phyloP scores from a whole-genome alignment of 2,113 vertebrate species.

The Gasterosteus nipponicus region DNA sequence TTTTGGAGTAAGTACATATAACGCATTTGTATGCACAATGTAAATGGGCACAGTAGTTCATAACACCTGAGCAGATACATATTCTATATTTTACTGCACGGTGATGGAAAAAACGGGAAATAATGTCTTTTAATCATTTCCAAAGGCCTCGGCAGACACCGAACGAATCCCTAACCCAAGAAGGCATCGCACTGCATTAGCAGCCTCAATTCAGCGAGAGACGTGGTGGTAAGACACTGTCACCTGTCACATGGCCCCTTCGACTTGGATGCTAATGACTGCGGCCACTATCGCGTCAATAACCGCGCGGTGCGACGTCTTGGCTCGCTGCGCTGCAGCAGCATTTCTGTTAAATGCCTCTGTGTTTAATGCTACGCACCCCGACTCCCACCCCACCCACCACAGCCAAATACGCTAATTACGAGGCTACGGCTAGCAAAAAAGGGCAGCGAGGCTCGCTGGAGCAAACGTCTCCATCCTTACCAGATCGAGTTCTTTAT shows the following conservation, averaged over 20 bases:
- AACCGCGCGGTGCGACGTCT: not conserved
- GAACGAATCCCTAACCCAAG: too few relatives aligned
- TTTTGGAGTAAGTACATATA: too few relatives aligned
- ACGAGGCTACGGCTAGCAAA: slow-evolving; percentile 38
- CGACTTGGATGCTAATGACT: slow-evolving; percentile 57
- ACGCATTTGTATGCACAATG: too few relatives aligned
- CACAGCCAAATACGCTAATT: slow-evolving; percentile 68
- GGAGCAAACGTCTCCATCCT: slow-evolving; percentile 66
- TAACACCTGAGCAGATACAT: not conserved
- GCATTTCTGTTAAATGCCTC: not conserved
- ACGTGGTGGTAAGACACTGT: slow-evolving; percentile 22
- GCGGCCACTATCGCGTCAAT: slow-evolving; percentile 6
- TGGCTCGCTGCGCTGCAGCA: not conserved
- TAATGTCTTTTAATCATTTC: too few relatives aligned
- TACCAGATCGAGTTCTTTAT: slow-evolving; percentile 96
- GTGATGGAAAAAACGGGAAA: too few relatives aligned
- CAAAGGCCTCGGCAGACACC: too few relatives aligned
- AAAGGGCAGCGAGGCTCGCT: slow-evolving; percentile 40
- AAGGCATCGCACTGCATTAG: not conserved
- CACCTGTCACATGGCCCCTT: slow-evolving; percentile 70
- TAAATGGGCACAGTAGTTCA: not conserved
- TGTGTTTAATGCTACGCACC: slow-evolving; percentile 67
- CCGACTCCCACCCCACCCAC: slow-evolving; percentile 39
- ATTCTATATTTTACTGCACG: not conserved
- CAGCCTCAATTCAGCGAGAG: not conserved